Base-by-base conservation (phyloP, 2,113 vertebrate genomes). In the Noctilio leporinus region DNA sequence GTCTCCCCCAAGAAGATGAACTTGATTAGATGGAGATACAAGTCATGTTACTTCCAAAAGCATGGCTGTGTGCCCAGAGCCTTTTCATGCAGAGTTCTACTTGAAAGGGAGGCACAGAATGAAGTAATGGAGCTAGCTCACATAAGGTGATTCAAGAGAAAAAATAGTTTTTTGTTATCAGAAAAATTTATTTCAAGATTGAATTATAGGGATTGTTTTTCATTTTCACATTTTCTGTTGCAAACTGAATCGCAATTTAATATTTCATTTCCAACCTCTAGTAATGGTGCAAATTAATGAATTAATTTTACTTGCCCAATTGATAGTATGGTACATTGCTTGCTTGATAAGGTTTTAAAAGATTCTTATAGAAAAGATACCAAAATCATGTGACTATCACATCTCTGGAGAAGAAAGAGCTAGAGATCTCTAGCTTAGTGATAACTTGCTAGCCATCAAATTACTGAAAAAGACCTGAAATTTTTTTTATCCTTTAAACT, bases 331-430 rank as follows among this genome's bases (percentile, higher is more conserved):
- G 33, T 69, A 73, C 51, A 47, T 67, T 78, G 19, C 53, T 89
- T 77, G 49, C 53, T 89, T 77, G 49, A 40, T 51, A 59, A 72
- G 16, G 14, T 33, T 81, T 62, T n/a, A 43, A 84, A 49, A 83
- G 20, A 59, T 38, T 73, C 57, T 73, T 55, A 33, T 17, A n/a
- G 40, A 92, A 95, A 92, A 82, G 7, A 19, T 20, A 3, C 22
- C 47, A 91, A 22, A 38, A 43, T 62, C 30, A 0, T 65, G 45
- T 89, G 53, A 87, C 80, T 82, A 67, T 2, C 38, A 87, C 3
- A 43, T 93, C 43, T 89, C 84, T 95, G 9, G 57, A 94, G 57
- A 94, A 80, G 17, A 96, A 77, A 77, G 38, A 57, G 4, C 96
- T 47, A 67, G 10, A 62, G 57, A 85, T 38, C 59, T 59, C 59